Percentiles rank a stretch among this genome's conserved stretches.
These are phyloP conservation scores for Oryzias melastigma DNA, from an alignment of 2,113 vertebrate genomes.

Conservation along the genomic window DNA sequence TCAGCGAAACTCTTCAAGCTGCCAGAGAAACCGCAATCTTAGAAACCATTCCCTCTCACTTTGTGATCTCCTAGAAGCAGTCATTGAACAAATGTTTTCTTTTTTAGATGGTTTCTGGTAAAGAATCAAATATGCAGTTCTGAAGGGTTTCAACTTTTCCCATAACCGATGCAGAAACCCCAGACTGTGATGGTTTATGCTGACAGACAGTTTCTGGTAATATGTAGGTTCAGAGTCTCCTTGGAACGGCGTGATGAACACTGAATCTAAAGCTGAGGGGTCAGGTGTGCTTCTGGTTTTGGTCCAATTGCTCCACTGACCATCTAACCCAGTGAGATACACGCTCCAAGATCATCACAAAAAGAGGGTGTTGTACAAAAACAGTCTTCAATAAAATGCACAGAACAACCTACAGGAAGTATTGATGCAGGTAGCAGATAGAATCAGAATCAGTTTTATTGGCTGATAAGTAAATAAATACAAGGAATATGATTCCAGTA, in stretches of 20 bases:
- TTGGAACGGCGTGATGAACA: slow-evolving; percentile 38
- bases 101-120: slow-evolving; percentile 15
- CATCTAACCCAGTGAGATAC: not conserved
- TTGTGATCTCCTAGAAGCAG: slow-evolving; percentile 9
- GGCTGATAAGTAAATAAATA: too few species aligned
- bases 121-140: not conserved
- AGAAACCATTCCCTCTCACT: slow-evolving; percentile 13
- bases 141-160: not conserved
- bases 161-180: slow-evolving; percentile 1
- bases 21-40: slow-evolving; percentile 13
- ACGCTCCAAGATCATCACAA: not conserved
- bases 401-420: too few species aligned
- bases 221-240: slow-evolving; percentile 41
- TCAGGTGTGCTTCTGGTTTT: slow-evolving; percentile 31
- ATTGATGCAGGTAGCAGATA: too few species aligned
- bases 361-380: too few species aligned
- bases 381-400: too few species aligned
- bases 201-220: slow-evolving; percentile 56
- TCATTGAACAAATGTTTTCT: not conserved
- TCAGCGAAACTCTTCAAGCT: slow-evolving; percentile 16
- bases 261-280: slow-evolving; percentile 23
- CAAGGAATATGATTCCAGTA: too few species aligned
- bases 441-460: too few species aligned
- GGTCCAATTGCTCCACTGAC: not conserved
- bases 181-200: slow-evolving; percentile 32